Evolutionary conservation across 2,113 vertebrate genomes (phyloP), one percentile per base, ranked within the genome.

Genomic region (Chloropsis cyanopogon): DNA sequence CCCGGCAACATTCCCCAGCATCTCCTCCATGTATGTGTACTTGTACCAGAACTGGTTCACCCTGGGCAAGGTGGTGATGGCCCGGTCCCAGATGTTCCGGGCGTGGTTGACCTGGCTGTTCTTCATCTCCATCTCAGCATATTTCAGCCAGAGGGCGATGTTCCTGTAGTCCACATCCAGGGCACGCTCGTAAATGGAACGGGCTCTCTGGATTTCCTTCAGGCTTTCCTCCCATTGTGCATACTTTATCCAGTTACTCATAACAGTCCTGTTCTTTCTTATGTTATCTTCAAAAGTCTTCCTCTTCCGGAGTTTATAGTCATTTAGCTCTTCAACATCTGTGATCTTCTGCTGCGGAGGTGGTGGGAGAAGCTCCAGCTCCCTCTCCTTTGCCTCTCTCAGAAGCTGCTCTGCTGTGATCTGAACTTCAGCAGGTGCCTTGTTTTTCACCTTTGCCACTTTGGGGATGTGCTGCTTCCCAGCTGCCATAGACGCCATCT

Each of bases 31-130:
- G 97, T 99, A 99, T 0, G 98, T 99, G 88, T 99, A 99, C 91
- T 99, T 99, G 95, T 99, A 99, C 99, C 99, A 99, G 98, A 99
- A 99, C 96, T 99, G 99, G 97, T 99, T 99, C 97, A 99, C 99
- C 29, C 99, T 98, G 7, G 99, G 99, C 20, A 99, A 98, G 80
- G 98, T 99, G 90, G 98, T 99, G 85, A 99, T 98, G 88, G 99
- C 99, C 56, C 99, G 90, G 97, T 99, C 99, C 99, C 99, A 99
- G 95, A 99, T 99, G 97, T 99, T 99, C 52, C 99, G 97, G 39
- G 99, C 98, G 15, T 99, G 99, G 95, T 99, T 99, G 92, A 99
- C 98, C 98, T 99, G 99, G 15, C 99, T 98, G 96, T 97, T 99
- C 97, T 99, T 99, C 99, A 99, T 99, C 96, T 99, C 99, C 99